Evolutionary conservation across 2,113 vertebrate species (phyloP).

Genomic region (Chunga burmeisteri): DNA sequence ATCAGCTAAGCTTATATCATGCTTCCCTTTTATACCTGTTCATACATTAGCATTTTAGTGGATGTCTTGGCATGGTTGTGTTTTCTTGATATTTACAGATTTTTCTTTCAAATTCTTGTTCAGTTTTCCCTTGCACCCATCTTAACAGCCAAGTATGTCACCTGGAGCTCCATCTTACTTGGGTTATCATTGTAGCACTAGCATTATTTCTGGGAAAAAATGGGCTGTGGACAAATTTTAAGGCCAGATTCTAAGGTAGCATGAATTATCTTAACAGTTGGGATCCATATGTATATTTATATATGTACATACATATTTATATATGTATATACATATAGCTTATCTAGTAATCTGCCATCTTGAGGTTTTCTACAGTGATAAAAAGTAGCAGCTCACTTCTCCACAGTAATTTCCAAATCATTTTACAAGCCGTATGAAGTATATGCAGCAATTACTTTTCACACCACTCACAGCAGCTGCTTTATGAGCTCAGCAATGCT

Average conservation of each 20-base stretch:
- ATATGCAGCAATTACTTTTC: conserved; percentile 40
- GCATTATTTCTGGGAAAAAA: background rate
- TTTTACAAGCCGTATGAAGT: conserved; percentile 37
- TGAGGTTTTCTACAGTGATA: background rate
- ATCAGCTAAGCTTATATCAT: background rate
- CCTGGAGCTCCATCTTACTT: background rate
- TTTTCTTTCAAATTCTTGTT: background rate
- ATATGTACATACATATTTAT: background rate
- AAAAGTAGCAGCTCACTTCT: conserved; percentile 17
- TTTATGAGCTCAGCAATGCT: conserved; percentile 24
- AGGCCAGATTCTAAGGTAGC: background rate
- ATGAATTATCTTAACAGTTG: background rate
- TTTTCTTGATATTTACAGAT: background rate
- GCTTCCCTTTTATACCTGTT: background rate
- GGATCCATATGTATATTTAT: background rate
- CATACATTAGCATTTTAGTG: background rate
- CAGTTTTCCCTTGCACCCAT: background rate
- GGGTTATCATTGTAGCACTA: background rate
- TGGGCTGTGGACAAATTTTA: background rate
- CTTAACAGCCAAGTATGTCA: background rate
- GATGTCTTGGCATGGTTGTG: background rate
- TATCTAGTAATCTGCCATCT: conserved; percentile 3
- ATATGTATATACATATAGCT: background rate
- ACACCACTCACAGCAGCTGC: conserved; percentile 34
- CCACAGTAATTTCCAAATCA: conserved; percentile 8